Base-by-base conservation (phyloP, 2,797 vertebrate species). In the Phyllotis vaccarum region DNA sequence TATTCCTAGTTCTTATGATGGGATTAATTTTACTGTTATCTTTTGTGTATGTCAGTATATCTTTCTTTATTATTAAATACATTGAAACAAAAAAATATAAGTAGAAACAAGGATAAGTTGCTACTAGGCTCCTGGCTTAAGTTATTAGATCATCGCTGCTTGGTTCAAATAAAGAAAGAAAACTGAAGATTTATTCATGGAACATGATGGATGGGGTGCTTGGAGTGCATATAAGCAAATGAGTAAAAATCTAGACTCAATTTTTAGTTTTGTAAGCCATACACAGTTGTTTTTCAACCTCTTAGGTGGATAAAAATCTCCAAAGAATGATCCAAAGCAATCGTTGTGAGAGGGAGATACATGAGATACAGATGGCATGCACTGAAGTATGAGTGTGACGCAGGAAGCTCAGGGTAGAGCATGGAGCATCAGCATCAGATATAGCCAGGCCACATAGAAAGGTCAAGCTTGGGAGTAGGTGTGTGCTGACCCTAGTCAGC, bases 31-130 rank as follows among this genome's bases (percentile, higher is more conserved):
- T 83, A 10, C 19, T 62, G 31, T 70, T 17, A 34, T 40, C n/a
- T 24, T 72, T 90, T 80, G 72, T 70, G 27, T 34, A 43, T 64
- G 24, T 81, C 24, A 49, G 46, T 79, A 34, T 86, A 68, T 31
- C 46, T 22, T 86, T 91, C 34, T 52, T 0, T 66, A 34, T 91
- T 92, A 52, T 72, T 70, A 86, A 93, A 74, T 81, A 31, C 29
- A 40, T 29, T 49, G 64, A 86, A 64, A 49, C 75, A 16, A 56
- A 54, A 46, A 66, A 89, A 14, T 29, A 11, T 7, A 81, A 64
- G 10, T 88, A 74, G 78, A 93, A 94, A 90, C 58, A 66, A 76
- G n/a, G 14, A 17, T 76, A 91, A 58, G 14, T 62, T 70, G 37
- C 2, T 2, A 46, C 37, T 8, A 34, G 74, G 21, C 64, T 96